Evolutionary conservation across 2,888 invertebrate species (phyloP).

Genomic region (Perithous albicinctus): DNA sequence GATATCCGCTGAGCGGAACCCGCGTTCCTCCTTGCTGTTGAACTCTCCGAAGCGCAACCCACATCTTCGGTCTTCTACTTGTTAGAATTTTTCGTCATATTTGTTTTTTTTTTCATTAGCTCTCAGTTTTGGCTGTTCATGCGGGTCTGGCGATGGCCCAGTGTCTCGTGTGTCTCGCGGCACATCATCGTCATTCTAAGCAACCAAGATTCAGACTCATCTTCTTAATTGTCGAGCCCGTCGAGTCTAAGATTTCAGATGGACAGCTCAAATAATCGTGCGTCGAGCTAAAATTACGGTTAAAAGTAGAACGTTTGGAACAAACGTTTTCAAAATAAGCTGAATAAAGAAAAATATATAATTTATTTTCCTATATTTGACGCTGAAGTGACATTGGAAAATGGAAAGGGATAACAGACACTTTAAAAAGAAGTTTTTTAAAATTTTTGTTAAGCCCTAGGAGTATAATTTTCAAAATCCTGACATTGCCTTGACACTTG

Average conservation of each 20-base stretch:
- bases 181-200: slow-evolving; percentile 24
- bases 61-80: slow-evolving; percentile 32
- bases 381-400: too few relatives aligned
- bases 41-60: slow-evolving; percentile 37
- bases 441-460: not conserved
- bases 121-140: slow-evolving; percentile 40
- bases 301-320: not conserved
- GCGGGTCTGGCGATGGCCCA: slow-evolving; percentile 38
- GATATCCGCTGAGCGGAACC: slow-evolving; percentile 36
- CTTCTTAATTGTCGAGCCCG: slow-evolving; percentile 44
- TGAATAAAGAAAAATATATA: not conserved
- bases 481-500: not conserved
- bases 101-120: slow-evolving; percentile 27
- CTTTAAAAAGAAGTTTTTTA: not conserved
- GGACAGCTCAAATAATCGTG: slow-evolving; percentile 14
- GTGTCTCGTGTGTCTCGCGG: slow-evolving; percentile 37
- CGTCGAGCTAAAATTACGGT: not conserved
- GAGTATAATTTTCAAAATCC: not conserved
- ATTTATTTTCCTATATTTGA: too few relatives aligned
- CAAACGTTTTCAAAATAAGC: not conserved
- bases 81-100: slow-evolving; percentile 29
- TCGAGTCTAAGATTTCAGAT: slow-evolving; percentile 49
- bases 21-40: slow-evolving; percentile 14
- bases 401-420: not conserved
- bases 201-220: slow-evolving; percentile 45